These are phyloP conservation scores for Isoperla grammatica DNA, from an alignment of 2,888 invertebrate species.

Conservation along the genomic window DNA sequence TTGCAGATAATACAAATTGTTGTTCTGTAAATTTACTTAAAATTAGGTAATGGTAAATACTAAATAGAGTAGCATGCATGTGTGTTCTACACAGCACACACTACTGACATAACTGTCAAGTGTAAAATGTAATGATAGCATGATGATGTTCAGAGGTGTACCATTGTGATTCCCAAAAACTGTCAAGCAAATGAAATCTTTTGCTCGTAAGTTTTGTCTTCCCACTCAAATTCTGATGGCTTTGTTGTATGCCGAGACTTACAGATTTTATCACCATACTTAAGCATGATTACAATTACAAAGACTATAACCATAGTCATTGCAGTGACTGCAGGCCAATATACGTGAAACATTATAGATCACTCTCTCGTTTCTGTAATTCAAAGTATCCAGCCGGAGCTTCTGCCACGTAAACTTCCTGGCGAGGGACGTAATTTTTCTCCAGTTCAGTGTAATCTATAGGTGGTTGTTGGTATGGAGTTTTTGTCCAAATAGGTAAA, in stretches of 20 bases:
- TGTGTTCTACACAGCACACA: too few species aligned
- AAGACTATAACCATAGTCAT: conserved; percentile 63
- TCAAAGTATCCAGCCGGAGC: conserved; percentile 51
- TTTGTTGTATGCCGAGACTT: conserved; percentile 59
- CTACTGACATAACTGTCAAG: too few species aligned
- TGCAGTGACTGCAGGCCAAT: conserved; percentile 72
- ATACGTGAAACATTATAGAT: conserved; percentile 73
- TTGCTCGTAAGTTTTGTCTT: conserved; percentile 59
- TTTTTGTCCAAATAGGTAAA: conserved; percentile 75
- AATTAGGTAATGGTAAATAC: too few species aligned
- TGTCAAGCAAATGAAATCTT: conserved; percentile 54
- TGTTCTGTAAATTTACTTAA: too few species aligned
- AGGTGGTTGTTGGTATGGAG: conserved; percentile 77
- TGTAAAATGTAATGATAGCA: too few species aligned
- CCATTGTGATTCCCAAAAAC: conserved; percentile 22
- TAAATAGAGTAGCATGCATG: too few species aligned
- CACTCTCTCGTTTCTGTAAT: conserved; percentile 67
- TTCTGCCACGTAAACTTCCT: conserved; percentile 40
- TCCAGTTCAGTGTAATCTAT: conserved; percentile 72
- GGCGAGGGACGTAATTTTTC: conserved; percentile 19
- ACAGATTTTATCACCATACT: conserved; percentile 68
- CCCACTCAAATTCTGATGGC: conserved; percentile 54
- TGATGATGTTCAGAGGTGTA: too few species aligned
- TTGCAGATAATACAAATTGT: too few species aligned
- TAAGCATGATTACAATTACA: conserved; percentile 68